Percentiles rank a stretch among this genome's conserved stretches.
Evolutionary conservation across 2,113 vertebrate species (phyloP).

Genomic region (Grallaria varia): DNA sequence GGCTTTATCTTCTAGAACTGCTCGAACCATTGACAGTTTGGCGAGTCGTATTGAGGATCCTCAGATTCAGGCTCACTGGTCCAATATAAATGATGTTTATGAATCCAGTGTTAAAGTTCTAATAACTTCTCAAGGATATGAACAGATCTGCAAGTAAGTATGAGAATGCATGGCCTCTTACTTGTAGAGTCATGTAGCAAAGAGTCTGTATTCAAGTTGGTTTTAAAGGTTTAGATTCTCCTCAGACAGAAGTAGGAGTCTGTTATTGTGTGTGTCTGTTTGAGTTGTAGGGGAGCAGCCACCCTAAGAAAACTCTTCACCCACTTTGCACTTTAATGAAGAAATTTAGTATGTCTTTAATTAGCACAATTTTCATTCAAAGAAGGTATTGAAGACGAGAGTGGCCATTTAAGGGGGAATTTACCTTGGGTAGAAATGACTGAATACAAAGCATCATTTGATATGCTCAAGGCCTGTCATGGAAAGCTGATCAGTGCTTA

Average conservation of each 20-base stretch:
- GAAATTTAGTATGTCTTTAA: background rate
- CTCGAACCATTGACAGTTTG: constrained; percentile 92
- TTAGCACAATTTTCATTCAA: background rate
- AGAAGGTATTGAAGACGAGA: background rate
- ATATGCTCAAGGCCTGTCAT: background rate
- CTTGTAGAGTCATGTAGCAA: background rate
- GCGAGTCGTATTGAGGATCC: constrained; percentile 95
- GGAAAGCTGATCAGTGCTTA: background rate
- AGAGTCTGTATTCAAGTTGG: background rate
- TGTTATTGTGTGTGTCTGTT: background rate
- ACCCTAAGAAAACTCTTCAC: background rate
- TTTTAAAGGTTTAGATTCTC: background rate
- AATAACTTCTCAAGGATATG: constrained; percentile 97
- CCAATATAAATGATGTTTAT: constrained; percentile 96
- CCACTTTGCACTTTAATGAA: background rate
- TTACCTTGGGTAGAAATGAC: background rate
- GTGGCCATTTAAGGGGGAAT: rapidly evolving
- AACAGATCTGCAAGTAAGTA: constrained; percentile 99
- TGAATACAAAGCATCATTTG: background rate
- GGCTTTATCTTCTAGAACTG: constrained; percentile 79
- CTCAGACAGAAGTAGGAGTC: background rate
- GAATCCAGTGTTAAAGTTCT: constrained; percentile 98
- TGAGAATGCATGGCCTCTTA: background rate
- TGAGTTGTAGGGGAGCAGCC: background rate
- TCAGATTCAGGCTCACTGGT: constrained; percentile 99